These are phyloP conservation scores for Phrynocephalus forsythii DNA, from an alignment of 2,797 vertebrate species.

Conservation along the genomic window DNA sequence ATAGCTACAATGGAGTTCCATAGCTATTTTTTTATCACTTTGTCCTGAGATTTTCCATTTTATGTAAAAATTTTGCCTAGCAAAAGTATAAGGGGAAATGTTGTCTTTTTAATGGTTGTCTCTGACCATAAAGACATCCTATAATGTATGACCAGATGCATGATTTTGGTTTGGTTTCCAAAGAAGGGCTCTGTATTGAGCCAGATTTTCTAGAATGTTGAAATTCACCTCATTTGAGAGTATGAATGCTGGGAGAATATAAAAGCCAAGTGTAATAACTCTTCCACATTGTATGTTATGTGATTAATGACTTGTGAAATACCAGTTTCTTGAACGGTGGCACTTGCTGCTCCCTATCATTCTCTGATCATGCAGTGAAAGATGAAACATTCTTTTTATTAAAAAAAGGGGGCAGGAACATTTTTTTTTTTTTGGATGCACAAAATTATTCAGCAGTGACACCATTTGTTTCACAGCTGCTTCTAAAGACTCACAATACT, in stretches of 20 bases:
- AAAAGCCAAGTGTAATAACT: constrained; percentile 10
- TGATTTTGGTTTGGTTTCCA: background rate
- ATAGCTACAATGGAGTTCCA: background rate
- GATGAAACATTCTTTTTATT: background rate
- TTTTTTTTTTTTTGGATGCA: constrained; percentile 1
- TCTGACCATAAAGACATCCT: background rate
- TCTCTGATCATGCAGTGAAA: background rate
- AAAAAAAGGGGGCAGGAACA: background rate
- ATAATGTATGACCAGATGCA: background rate
- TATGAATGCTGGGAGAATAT: background rate
- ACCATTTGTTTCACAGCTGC: background rate
- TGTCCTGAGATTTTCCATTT: background rate
- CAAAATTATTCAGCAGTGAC: background rate
- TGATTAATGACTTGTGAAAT: constrained; percentile 15
- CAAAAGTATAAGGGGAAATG: background rate
- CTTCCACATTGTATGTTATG: background rate
- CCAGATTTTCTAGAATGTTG: background rate
- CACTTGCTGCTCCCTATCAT: constrained; percentile 12
- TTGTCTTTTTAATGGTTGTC: background rate
- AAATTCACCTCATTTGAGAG: constrained; percentile 5
- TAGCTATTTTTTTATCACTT: background rate
- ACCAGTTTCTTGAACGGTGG: background rate
- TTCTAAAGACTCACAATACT: background rate
- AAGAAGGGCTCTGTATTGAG: background rate
- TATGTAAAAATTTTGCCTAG: background rate